Percentiles rank a stretch among this genome's conserved stretches.
phyloP scores from a whole-genome alignment of 2,888 invertebrate genomes.

The Cynaeus angustus region DNA sequence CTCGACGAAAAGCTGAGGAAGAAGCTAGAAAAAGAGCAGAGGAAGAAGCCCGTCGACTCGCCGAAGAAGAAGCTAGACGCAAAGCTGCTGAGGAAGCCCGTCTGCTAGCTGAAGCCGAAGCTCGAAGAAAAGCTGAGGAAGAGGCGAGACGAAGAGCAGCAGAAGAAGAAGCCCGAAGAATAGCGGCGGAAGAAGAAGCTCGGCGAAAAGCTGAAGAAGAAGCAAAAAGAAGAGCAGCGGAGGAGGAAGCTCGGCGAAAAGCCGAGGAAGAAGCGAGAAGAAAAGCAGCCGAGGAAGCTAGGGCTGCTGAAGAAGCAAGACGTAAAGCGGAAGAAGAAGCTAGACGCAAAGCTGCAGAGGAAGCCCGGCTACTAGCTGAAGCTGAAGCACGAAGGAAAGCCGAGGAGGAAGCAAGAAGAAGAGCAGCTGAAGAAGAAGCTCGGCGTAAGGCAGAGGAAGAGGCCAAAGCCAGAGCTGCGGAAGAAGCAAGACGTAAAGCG shows the following conservation, averaged over 20 bases:
- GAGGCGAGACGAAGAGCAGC: slow-evolving; percentile 60
- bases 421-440: slow-evolving; percentile 57
- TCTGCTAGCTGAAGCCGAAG: slow-evolving; percentile 48
- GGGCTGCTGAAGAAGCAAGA: slow-evolving; percentile 58
- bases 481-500: slow-evolving; percentile 35
- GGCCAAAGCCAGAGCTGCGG: slow-evolving; percentile 50
- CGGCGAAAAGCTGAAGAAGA: slow-evolving; percentile 60
- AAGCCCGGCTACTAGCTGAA: slow-evolving; percentile 69
- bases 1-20: slow-evolving; percentile 50
- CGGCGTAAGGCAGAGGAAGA: slow-evolving; percentile 54
- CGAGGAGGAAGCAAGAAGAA: slow-evolving; percentile 57
- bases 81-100: slow-evolving; percentile 51
- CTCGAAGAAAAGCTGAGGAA: slow-evolving; percentile 53
- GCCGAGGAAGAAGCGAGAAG: slow-evolving; percentile 56
- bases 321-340: slow-evolving; percentile 70
- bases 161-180: slow-evolving; percentile 53
- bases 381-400: slow-evolving; percentile 61
- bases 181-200: slow-evolving; percentile 48
- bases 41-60: slow-evolving; percentile 61
- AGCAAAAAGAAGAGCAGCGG: slow-evolving; percentile 60
- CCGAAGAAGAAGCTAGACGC: neutral
- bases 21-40: slow-evolving; percentile 55
- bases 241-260: slow-evolving; percentile 55
- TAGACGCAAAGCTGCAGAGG: slow-evolving; percentile 54
- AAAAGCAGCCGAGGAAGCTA: slow-evolving; percentile 47